A percentile compares a stretch with the other conserved stretches of the same genome.
Conservation (phyloP, 2,888 invertebrate species). For the Drosophila nigritarsus region DNA sequence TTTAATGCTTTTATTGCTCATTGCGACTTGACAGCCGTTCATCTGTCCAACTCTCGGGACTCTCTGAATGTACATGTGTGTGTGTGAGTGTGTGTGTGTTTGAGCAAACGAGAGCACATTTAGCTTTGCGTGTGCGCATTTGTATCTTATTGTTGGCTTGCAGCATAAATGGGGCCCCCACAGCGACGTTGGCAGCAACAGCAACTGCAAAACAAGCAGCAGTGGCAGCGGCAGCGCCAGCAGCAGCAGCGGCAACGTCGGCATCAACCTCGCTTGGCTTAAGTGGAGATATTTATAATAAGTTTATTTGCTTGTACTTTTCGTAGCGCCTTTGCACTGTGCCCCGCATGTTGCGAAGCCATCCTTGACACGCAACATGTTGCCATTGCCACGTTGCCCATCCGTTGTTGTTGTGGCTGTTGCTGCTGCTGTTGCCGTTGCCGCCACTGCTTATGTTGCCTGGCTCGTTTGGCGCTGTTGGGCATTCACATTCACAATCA, state of each 20-base stretch:
- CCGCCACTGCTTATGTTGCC: constrained; percentile 62
- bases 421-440: constrained; percentile 35
- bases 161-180: constrained; percentile 73
- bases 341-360: constrained; percentile 54
- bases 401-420: constrained; percentile 24
- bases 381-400: constrained; percentile 69
- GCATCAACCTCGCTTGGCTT: constrained; percentile 58
- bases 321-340: constrained; percentile 45
- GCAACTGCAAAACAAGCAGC: constrained; percentile 28
- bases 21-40: constrained; percentile 67
- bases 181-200: constrained; percentile 51
- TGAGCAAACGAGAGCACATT: constrained; percentile 69
- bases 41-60: constrained; percentile 35
- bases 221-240: constrained; percentile 7
- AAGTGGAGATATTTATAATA: constrained; percentile 82
- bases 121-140: constrained; percentile 78
- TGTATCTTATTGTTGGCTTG: constrained; percentile 66
- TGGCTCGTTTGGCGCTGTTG: constrained; percentile 74
- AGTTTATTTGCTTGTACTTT: constrained; percentile 78
- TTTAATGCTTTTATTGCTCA: constrained; percentile 79
- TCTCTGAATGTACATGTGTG: constrained; percentile 10
- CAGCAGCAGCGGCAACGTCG: constrained; percentile 23
- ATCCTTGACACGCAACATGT: constrained; percentile 73
- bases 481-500: constrained; percentile 74
- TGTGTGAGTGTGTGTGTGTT: constrained; percentile 25